Evolutionary conservation across 2,888 invertebrate species (phyloP), one percentile per base, ranked within the genome.

Genomic region (Erannis defoliaria): DNA sequence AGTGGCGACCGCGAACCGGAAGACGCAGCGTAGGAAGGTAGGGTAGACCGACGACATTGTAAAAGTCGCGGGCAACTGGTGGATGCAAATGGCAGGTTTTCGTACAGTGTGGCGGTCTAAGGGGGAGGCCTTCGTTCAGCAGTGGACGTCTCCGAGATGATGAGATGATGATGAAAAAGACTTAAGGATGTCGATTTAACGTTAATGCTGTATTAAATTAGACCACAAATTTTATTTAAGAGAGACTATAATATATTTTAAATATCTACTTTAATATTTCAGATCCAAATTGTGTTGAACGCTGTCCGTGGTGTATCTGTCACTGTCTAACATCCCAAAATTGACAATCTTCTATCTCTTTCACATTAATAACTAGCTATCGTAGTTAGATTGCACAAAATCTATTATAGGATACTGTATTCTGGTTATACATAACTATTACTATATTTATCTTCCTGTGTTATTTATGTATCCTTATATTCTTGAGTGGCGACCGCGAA

Each of bases 381-480:
- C 14, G 75, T 83, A 82, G 81, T 71, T 75, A 80, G 76, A 78
- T 74, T 82, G 82, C 82, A 82, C 82, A 74, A 72, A 71, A 75
- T 74, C 75, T 76, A 78, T 68, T 79, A 62, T 48, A 70, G 61
- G 29, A 48, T 56, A 63, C 46, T 64, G 56, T 58, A 54, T 62
- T 64, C 57, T 53, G 59, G 42, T 60, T 66, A 62, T 62, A 73
- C 71, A 70, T 71, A 26, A 26, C 4, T 26, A 71, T 72, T 71
- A n/a, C n/a, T n/a, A n/a, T n/a, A n/a, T n/a, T n/a, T n/a, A n/a
- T n/a, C n/a, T n/a, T n/a, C n/a, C n/a, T n/a, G n/a, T n/a, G n/a
- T n/a, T n/a, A n/a, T n/a, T n/a, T n/a, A n/a, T n/a, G n/a, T n/a
- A n/a, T n/a, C n/a, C n/a, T n/a, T n/a, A n/a, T n/a, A n/a, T n/a